Conservation (phyloP, 2,113 vertebrate species). For the Sphaerodactylus townsendi region DNA sequence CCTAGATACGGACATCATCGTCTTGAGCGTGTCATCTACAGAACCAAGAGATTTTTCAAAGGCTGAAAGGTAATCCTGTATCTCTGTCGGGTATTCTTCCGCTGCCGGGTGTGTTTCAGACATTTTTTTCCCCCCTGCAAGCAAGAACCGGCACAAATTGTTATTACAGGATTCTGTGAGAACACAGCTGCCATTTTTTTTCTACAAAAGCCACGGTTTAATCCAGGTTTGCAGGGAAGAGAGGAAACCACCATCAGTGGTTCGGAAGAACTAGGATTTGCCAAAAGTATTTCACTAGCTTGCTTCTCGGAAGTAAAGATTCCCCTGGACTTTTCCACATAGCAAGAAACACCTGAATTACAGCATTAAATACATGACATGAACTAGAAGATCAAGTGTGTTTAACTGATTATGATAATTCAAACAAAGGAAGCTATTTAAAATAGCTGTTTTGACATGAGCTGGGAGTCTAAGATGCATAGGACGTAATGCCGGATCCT, state of each 20-base stretch:
- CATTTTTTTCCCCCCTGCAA: conserved; percentile 62
- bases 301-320: no score
- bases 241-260: no score
- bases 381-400: neutral
- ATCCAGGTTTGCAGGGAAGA: no score
- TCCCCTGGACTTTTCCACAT: no score
- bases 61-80: conserved; percentile 84
- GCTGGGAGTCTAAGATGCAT: neutral
- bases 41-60: conserved; percentile 85
- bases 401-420: no score
- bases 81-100: conserved; percentile 93
- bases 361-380: neutral
- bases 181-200: neutral
- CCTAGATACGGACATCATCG: conserved; percentile 86
- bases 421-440: neutral
- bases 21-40: conserved; percentile 87
- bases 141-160: conserved; percentile 45
- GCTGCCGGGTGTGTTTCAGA: conserved; percentile 64
- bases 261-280: no score
- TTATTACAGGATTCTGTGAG: conserved; percentile 11
- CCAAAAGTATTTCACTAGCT: no score
- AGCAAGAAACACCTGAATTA: no score
- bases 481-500: neutral
- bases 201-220: neutral
- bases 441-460: neutral